Base-by-base conservation (phyloP, 2,797 vertebrate genomes). In the Enteromius trimaculatus region DNA sequence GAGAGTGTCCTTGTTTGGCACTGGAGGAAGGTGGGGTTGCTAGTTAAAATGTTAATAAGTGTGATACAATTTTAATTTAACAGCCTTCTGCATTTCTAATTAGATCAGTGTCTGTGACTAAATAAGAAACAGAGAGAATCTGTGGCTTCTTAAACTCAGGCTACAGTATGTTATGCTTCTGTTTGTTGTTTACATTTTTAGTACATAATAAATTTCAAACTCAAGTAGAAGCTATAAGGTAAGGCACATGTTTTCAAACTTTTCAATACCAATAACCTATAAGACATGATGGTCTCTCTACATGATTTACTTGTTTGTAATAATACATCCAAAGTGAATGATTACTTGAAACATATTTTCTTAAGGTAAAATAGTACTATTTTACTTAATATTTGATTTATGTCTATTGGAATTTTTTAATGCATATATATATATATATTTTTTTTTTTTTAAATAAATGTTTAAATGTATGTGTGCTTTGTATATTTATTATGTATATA, bases 21-120 rank as follows among this genome's bases (percentile, higher is more conserved):
- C 91, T 91, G 91, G 92, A 94, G 92, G 92, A 93, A 94, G 95
- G 94, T 94, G 94, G 94, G 93, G 94, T 92, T 95, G 92, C 93
- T 95, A 94, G 94, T 95, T 95, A 95, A 95, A 95, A 95, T 95
- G 94, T 95, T 95, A 95, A 95, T 95, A 94, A 95, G 94, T 94
- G 94, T 94, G 95, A 94, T 94, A 93, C 93, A 93, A 91, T 95
- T 95, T 95, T 95, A 95, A 95, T 95, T 95, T 95, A 95, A 95
- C 95, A 94, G 94, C 93, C 92, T 92, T 94, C 92, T 95, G 94
- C 94, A 95, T 95, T 95, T 94, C 94, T 95, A 95, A 95, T 95
- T 94, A 95, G 94, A 94, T 91, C 93, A 94, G 92, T 94, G 94
- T 91, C 94, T 94, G 95, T 94, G 94, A 95, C 94, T 95, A 95